Evolutionary conservation across 2,113 vertebrate species (phyloP).

Genomic region (Bucco capensis): DNA sequence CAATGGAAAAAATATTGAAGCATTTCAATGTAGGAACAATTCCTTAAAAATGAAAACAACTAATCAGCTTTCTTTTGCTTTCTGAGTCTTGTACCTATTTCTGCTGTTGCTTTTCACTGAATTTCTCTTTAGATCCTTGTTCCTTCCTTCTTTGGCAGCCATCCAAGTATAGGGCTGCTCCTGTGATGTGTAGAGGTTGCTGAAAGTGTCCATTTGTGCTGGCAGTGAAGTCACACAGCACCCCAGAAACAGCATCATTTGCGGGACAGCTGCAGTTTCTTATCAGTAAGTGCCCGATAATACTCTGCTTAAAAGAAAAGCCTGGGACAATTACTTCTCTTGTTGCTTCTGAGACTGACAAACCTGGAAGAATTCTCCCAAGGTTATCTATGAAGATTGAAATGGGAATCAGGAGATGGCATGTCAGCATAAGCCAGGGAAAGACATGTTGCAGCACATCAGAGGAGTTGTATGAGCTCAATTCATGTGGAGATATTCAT

Average conservation of each 20-base stretch:
- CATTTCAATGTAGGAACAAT: neutral
- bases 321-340: neutral
- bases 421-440: neutral
- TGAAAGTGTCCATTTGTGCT: neutral
- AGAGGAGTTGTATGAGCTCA: neutral
- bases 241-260: neutral
- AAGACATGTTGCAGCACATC: neutral
- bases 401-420: neutral
- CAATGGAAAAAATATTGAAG: neutral
- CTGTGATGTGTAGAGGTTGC: neutral
- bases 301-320: neutral
- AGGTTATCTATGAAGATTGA: neutral
- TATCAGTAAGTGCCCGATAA: neutral
- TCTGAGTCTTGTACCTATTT: neutral
- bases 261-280: neutral
- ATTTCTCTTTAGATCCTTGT: neutral
- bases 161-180: neutral
- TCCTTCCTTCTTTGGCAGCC: neutral
- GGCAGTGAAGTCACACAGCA: neutral
- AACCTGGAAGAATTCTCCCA: neutral
- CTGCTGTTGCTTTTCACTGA: neutral
- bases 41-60: neutral
- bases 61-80: neutral
- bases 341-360: neutral
- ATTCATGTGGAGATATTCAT: fast-evolving